phyloP scores from a whole-genome alignment of 2,113 vertebrate genomes.

The Rhinichthys klamathensis region DNA sequence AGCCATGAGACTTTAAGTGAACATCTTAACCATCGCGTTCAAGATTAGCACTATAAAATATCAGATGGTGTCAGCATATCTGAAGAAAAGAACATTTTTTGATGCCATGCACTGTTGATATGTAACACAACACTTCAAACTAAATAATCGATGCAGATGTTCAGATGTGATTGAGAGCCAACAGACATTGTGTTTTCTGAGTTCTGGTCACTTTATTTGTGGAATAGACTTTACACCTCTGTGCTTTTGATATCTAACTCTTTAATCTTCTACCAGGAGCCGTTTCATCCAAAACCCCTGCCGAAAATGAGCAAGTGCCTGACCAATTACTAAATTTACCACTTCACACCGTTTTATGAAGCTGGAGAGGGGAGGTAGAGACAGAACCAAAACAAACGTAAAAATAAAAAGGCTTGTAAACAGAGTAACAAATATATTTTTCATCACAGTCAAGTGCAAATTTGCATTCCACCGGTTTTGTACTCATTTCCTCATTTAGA shows the following conservation, averaged over 20 bases:
- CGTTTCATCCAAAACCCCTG: conserved; percentile 41
- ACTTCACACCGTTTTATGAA: conserved; percentile 31
- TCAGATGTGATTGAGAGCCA: conserved; percentile 20
- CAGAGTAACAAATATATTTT: conserved; percentile 52
- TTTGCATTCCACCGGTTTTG: conserved; percentile 27
- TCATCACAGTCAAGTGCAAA: conserved; percentile 57
- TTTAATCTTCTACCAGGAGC: conserved; percentile 37
- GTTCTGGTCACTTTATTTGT: conserved; percentile 77
- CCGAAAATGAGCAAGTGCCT: conserved; percentile 43
- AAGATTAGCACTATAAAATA: background rate
- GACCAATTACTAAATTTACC: conserved; percentile 31
- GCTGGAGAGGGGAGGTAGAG: conserved; percentile 1
- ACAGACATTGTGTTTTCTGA: conserved; percentile 55
- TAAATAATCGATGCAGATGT: background rate
- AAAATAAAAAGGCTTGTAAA: conserved; percentile 53
- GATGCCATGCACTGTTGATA: background rate
- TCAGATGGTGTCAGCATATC: background rate
- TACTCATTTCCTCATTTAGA: conserved; percentile 38
- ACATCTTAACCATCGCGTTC: background rate
- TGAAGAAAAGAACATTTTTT: background rate
- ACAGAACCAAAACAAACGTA: conserved; percentile 17
- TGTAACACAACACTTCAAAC: background rate
- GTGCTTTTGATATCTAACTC: conserved; percentile 75
- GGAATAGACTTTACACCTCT: conserved; percentile 80
- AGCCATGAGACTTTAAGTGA: background rate